phyloP scores from a whole-genome alignment of 2,888 invertebrate genomes.

The Eledona agricola region DNA sequence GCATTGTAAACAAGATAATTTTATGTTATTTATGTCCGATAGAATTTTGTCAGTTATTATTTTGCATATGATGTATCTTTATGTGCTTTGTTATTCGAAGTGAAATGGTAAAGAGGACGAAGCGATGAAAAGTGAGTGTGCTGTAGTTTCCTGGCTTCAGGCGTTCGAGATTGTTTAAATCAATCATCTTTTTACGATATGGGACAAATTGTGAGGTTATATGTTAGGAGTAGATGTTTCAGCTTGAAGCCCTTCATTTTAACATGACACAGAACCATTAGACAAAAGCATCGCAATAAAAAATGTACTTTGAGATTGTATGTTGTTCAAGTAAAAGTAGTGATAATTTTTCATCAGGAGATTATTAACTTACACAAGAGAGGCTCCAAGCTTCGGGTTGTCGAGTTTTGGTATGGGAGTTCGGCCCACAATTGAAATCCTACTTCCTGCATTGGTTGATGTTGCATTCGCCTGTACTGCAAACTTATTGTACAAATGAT shows the following conservation, averaged over 20 bases:
- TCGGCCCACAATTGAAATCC: conserved; percentile 51
- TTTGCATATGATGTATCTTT: conserved; percentile 30
- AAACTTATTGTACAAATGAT: conserved; percentile 51
- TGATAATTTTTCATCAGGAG: too few relatives aligned
- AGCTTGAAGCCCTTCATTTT: conserved; percentile 43
- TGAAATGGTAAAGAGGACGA: conserved; percentile 27
- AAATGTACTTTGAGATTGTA: conserved; percentile 40
- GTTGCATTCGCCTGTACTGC: conserved; percentile 51
- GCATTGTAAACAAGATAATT: too few relatives aligned
- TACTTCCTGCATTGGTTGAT: conserved; percentile 47
- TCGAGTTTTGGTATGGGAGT: conserved; percentile 58
- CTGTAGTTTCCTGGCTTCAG: conserved; percentile 41
- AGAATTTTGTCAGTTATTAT: conserved; percentile 22
- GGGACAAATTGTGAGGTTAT: conserved; percentile 51
- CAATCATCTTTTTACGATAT: conserved; percentile 52
- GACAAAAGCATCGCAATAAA: conserved; percentile 44
- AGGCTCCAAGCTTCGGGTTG: conserved; percentile 52
- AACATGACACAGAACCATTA: conserved; percentile 38
- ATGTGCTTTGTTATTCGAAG: conserved; percentile 34
- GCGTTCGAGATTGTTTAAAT: conserved; percentile 50
- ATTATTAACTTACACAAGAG: conserved; percentile 37
- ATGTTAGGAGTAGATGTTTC: conserved; percentile 48
- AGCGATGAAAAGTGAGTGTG: conserved; percentile 41
- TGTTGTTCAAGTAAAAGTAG: conserved; percentile 39
- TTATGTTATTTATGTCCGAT: too few relatives aligned